These are phyloP conservation scores for Danio choprae DNA, from an alignment of 2,797 vertebrate genomes.

Conservation along the genomic window DNA sequence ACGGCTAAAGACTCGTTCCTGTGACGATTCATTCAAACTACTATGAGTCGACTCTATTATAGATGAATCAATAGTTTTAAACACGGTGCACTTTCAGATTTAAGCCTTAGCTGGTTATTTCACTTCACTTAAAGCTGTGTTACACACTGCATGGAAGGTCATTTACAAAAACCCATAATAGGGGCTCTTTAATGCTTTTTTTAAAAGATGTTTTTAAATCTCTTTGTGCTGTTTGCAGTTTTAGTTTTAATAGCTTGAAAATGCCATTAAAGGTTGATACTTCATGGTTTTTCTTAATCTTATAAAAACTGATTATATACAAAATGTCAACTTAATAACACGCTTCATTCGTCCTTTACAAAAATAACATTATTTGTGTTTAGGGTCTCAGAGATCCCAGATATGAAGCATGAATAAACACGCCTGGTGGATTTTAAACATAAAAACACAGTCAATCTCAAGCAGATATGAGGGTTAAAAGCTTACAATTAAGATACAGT, in stretches of 20 bases:
- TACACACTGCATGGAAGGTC: too few species aligned
- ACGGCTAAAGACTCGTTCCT: too few species aligned
- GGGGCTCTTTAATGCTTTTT: constrained; percentile 11
- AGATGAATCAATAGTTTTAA: too few species aligned
- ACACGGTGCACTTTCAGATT: too few species aligned
- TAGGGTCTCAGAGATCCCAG: not conserved
- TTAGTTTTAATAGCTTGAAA: not conserved
- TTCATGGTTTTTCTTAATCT: not conserved
- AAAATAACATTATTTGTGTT: not conserved
- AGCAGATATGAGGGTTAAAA: not conserved
- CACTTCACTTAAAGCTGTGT: too few species aligned
- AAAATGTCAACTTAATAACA: constrained; percentile 31
- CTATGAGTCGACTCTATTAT: too few species aligned
- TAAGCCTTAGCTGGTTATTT: too few species aligned
- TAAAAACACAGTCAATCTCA: not conserved
- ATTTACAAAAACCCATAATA: too few species aligned
- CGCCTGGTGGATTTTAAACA: not conserved
- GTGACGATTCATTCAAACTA: too few species aligned
- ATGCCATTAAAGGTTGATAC: not conserved
- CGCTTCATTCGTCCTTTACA: not conserved
- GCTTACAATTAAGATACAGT: not conserved
- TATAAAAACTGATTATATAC: not conserved
- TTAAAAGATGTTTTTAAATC: not conserved
- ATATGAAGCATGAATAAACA: constrained; percentile 18
- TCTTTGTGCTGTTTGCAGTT: not conserved